A percentile compares a stretch with the other conserved stretches of the same genome.
Evolutionary conservation across 1,140 invertebrate species (phyloP).

Genomic region (Bacillus rossius): DNA sequence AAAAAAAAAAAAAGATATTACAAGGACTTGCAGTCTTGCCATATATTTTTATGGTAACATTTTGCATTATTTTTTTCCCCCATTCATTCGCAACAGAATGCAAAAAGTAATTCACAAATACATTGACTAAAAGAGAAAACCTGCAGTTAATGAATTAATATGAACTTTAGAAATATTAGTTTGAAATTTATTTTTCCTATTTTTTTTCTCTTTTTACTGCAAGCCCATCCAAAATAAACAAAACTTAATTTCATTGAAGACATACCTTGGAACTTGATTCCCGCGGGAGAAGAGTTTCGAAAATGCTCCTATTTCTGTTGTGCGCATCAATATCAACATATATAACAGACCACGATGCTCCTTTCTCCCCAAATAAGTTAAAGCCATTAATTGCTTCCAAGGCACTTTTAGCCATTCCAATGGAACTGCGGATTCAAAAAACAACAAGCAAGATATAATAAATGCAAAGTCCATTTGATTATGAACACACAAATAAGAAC

Average conservation of each 20-base stretch:
- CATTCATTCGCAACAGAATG: too few species aligned
- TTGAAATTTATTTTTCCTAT: too few species aligned
- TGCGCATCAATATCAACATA: slow-evolving; percentile 99
- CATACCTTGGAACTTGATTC: slow-evolving; percentile 96
- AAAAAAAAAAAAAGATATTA: too few species aligned
- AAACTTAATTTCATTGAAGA: slow-evolving; percentile 10
- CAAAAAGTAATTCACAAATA: too few species aligned
- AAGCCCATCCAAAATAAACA: too few species aligned
- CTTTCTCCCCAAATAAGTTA: slow-evolving; percentile 96
- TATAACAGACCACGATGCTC: slow-evolving; percentile 96
- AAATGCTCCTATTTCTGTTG: slow-evolving; percentile 97
- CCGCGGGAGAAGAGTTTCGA: slow-evolving; percentile 95
- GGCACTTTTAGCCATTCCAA: slow-evolving; percentile 95
- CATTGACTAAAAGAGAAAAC: too few species aligned
- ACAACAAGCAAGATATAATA: not conserved
- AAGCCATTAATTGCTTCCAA: slow-evolving; percentile 98
- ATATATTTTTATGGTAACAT: too few species aligned
- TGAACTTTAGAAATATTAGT: too few species aligned
- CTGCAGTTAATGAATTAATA: too few species aligned
- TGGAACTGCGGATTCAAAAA: slow-evolving; percentile 47
- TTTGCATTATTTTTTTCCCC: too few species aligned
- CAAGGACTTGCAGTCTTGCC: too few species aligned
- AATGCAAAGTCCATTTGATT: not conserved
- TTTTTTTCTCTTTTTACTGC: too few species aligned
- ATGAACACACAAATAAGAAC: slow-evolving; percentile 3